These are phyloP conservation scores for Drosophila rufa DNA, from an alignment of 1,140 invertebrate genomes.

Conservation along the genomic window DNA sequence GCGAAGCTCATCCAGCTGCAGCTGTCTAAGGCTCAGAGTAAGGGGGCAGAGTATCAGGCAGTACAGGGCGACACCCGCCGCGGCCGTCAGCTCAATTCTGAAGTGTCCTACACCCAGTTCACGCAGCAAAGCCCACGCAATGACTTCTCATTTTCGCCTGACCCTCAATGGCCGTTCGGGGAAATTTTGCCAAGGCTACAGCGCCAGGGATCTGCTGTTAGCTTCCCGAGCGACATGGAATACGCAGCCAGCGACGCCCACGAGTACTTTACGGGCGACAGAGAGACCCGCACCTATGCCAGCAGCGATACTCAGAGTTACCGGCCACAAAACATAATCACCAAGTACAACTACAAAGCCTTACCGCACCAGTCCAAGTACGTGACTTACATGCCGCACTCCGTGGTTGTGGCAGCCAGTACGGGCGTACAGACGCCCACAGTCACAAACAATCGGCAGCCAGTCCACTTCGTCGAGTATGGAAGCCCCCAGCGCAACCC, in stretches of 20 bases:
- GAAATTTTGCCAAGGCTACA: conserved; percentile 35
- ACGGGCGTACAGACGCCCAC: conserved; percentile 57
- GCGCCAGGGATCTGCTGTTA: conserved; percentile 30
- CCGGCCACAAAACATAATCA: conserved; percentile 66
- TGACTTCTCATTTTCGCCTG: conserved; percentile 36
- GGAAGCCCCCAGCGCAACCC: conserved; percentile 62
- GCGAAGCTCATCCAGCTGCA: conserved; percentile 68
- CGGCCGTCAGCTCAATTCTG: conserved; percentile 38
- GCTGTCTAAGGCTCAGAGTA: conserved; percentile 71
- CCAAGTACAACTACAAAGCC: conserved; percentile 70
- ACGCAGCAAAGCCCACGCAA: conserved; percentile 34
- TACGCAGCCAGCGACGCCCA: conserved; percentile 53
- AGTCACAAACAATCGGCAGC: conserved; percentile 30
- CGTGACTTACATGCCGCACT: conserved; percentile 70
- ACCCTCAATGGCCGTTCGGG: conserved; percentile 57
- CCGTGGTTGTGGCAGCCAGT: conserved; percentile 68
- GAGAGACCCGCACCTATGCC: conserved; percentile 56
- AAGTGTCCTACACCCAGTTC: conserved; percentile 26
- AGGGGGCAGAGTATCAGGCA: conserved; percentile 46
- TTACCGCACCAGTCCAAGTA: conserved; percentile 65
- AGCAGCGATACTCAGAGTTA: conserved; percentile 22
- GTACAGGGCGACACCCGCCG: conserved; percentile 27
- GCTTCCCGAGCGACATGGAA: conserved; percentile 55
- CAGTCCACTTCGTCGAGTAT: conserved; percentile 10
- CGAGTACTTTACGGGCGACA: conserved; percentile 19